These are phyloP conservation scores for Encarsia formosa DNA, from an alignment of 2,888 invertebrate genomes.

Conservation along the genomic window DNA sequence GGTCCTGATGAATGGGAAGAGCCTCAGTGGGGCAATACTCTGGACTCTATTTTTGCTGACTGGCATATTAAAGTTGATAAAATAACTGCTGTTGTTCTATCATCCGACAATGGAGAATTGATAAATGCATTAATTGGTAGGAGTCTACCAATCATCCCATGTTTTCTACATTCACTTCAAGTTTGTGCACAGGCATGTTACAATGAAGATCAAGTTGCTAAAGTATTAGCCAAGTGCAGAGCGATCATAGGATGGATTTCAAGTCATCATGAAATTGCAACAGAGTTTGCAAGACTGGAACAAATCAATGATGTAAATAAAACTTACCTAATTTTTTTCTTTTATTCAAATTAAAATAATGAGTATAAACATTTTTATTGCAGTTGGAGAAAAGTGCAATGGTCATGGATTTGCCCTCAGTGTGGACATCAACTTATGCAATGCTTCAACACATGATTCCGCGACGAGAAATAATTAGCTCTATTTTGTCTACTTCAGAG, in stretches of 20 bases:
- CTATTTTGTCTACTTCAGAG: conserved; percentile 45
- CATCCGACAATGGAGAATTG: conserved; percentile 44
- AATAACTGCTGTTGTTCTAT: conserved; percentile 50
- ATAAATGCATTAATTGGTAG: conserved; percentile 41
- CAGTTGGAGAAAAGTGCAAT: conserved; percentile 45
- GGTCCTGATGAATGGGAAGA: conserved; percentile 47
- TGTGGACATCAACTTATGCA: conserved; percentile 53
- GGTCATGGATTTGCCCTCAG: conserved; percentile 46
- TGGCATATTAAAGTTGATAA: conserved; percentile 50
- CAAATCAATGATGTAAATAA: conserved; percentile 42
- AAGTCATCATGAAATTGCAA: conserved; percentile 42
- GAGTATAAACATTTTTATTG: conserved; percentile 7
- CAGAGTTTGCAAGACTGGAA: conserved; percentile 47
- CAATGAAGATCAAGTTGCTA: conserved; percentile 45
- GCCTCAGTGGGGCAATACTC: conserved; percentile 45
- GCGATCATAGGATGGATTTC: conserved; percentile 46
- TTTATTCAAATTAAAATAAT: conserved; percentile 1
- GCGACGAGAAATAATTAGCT: conserved; percentile 43
- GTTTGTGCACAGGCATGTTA: conserved; percentile 50
- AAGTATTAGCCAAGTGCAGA: conserved; percentile 49
- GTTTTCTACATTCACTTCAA: conserved; percentile 51
- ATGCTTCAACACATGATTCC: conserved; percentile 51
- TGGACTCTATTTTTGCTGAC: conserved; percentile 48
- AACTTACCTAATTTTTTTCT: not conserved
- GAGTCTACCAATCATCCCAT: conserved; percentile 50